These are phyloP conservation scores for Lepidonotus clava DNA, from an alignment of 2,888 invertebrate genomes.

Conservation along the genomic window DNA sequence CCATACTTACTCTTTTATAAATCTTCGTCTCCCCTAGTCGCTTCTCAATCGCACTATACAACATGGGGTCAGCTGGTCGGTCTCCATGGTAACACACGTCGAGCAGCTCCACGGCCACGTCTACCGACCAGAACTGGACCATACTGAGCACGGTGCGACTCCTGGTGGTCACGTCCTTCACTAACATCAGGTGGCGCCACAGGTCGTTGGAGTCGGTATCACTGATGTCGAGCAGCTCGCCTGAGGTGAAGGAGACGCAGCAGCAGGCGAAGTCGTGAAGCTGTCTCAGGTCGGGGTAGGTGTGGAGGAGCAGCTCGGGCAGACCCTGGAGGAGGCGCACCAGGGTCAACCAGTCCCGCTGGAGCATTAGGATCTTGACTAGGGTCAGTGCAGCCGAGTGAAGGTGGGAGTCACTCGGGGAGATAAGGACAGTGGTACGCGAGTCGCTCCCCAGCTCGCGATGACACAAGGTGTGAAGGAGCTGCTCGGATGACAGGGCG, in stretches of 20 bases:
- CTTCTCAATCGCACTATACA: conserved; percentile 62
- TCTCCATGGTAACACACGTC: conserved; percentile 66
- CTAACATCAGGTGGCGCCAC: conserved; percentile 38
- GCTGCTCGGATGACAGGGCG: not conserved
- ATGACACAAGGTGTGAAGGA: not conserved
- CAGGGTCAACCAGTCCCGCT: conserved; percentile 71
- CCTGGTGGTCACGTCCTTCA: conserved; percentile 65
- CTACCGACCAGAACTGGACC: conserved; percentile 69
- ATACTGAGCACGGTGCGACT: conserved; percentile 70
- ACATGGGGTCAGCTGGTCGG: conserved; percentile 61
- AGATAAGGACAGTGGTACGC: conserved; percentile 73
- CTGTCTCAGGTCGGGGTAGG: conserved; percentile 65
- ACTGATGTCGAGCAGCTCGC: not conserved
- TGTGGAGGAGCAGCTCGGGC: conserved; percentile 68
- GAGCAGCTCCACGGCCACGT: conserved; percentile 72
- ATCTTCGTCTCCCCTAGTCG: conserved; percentile 70
- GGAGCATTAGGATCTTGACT: conserved; percentile 67
- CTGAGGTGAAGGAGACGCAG: conserved; percentile 63
- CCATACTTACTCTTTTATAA: conserved; percentile 69
- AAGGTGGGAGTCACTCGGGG: conserved; percentile 71
- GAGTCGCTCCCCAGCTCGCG: conserved; percentile 66
- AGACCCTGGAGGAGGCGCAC: conserved; percentile 70
- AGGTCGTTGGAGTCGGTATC: conserved; percentile 43
- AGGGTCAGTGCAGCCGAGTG: conserved; percentile 68
- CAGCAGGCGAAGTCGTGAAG: conserved; percentile 73